These are phyloP conservation scores for Haliclona indistincta DNA, from an alignment of 37 sponge, comb jelly and placozoan genomes.

Conservation along the genomic window DNA sequence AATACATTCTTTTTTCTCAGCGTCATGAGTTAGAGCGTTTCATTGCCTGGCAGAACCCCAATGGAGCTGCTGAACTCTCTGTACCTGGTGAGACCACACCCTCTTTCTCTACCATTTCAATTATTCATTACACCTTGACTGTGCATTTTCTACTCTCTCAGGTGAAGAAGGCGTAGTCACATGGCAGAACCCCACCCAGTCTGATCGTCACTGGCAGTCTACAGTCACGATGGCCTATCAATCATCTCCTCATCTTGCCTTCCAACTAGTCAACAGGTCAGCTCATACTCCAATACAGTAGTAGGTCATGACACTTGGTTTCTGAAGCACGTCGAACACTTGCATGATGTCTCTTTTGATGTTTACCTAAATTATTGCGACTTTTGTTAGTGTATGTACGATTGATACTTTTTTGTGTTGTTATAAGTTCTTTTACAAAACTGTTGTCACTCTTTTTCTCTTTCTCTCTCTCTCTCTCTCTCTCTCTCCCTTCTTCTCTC, in stretches of 20 bases:
- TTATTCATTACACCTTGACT: background rate
- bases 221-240: conserved; percentile 61
- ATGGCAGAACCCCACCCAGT: conserved; percentile 60
- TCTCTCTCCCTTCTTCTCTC: too few relatives aligned
- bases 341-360: too few relatives aligned
- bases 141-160: background rate
- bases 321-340: too few relatives aligned
- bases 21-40: conserved; percentile 74
- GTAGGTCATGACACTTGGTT: too few relatives aligned
- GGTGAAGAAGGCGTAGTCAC: conserved; percentile 52
- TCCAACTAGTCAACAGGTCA: conserved; percentile 69
- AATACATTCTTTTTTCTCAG: conserved; percentile 8
- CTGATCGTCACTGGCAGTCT: conserved; percentile 65
- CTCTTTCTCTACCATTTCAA: background rate
- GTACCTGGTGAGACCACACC: conserved; percentile 31
- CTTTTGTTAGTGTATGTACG: background rate
- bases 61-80: conserved; percentile 12
- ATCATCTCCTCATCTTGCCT: conserved; percentile 72
- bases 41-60: conserved; percentile 70
- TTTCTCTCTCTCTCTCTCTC: too few relatives aligned
- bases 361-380: too few relatives aligned
- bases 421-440: background rate
- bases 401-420: background rate
- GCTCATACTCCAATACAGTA: background rate
- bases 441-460: too few relatives aligned